phyloP scores from a whole-genome alignment of 2,888 invertebrate species.

The Idaea straminata region DNA sequence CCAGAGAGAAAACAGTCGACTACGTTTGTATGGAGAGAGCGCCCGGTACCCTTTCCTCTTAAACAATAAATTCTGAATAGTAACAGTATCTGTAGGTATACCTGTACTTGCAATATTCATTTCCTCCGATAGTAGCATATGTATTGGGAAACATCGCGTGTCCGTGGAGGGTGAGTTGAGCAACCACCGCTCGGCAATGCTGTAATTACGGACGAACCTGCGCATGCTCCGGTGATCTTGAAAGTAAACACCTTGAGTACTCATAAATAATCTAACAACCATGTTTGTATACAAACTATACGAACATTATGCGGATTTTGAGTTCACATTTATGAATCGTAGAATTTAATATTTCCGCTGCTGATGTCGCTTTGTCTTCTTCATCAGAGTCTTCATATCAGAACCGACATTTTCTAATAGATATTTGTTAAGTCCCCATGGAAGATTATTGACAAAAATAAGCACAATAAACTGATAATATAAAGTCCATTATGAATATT shows the following conservation, averaged over 20 bases:
- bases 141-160: constrained; percentile 59
- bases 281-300: constrained; percentile 62
- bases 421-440: not conserved
- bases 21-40: too few species aligned
- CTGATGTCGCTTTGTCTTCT: not conserved
- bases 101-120: constrained; percentile 38
- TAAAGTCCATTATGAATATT: not conserved
- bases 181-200: constrained; percentile 61
- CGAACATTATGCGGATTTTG: constrained; percentile 28
- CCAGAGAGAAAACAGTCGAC: too few species aligned
- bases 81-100: constrained; percentile 16
- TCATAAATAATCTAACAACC: constrained; percentile 60
- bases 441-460: not conserved
- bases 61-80: too few species aligned
- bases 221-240: constrained; percentile 76
- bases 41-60: too few species aligned
- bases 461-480: not conserved
- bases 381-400: not conserved
- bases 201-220: constrained; percentile 70
- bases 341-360: not conserved
- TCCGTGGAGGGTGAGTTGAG: constrained; percentile 50
- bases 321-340: constrained; percentile 7
- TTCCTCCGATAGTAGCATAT: constrained; percentile 40
- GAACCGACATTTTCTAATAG: too few species aligned
- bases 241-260: constrained; percentile 76